These are phyloP conservation scores for Prunella himalayana DNA, from an alignment of 2,113 vertebrate species.

Conservation along the genomic window DNA sequence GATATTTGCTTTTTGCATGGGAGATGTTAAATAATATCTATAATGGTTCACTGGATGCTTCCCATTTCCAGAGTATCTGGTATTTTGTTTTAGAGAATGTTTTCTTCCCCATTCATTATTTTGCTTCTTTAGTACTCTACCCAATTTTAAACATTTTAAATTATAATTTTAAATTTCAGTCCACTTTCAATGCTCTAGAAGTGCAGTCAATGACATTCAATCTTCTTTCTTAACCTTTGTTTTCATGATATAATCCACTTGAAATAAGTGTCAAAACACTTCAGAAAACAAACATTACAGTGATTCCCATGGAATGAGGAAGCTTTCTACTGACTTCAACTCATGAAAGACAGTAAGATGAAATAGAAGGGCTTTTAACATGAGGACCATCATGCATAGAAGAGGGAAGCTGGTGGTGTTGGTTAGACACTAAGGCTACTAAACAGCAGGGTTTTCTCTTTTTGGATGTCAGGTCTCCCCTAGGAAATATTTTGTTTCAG, in stretches of 20 bases:
- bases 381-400: neutral
- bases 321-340: neutral
- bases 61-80: neutral
- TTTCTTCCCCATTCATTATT: neutral
- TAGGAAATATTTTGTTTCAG: neutral
- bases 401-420: neutral
- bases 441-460: neutral
- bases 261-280: neutral
- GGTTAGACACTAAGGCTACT: neutral
- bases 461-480: neutral
- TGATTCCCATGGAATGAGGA: neutral
- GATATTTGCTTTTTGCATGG: neutral
- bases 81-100: neutral
- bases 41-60: neutral
- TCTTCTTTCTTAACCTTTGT: neutral
- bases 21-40: neutral
- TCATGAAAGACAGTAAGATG: neutral
- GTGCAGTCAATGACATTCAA: neutral
- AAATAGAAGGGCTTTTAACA: neutral
- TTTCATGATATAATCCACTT: neutral
- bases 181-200: neutral
- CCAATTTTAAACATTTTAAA: neutral
- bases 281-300: neutral
- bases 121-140: neutral
- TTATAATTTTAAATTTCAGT: neutral